Conservation (phyloP, 2,113 vertebrate genomes). For the Bos javanicus region DNA sequence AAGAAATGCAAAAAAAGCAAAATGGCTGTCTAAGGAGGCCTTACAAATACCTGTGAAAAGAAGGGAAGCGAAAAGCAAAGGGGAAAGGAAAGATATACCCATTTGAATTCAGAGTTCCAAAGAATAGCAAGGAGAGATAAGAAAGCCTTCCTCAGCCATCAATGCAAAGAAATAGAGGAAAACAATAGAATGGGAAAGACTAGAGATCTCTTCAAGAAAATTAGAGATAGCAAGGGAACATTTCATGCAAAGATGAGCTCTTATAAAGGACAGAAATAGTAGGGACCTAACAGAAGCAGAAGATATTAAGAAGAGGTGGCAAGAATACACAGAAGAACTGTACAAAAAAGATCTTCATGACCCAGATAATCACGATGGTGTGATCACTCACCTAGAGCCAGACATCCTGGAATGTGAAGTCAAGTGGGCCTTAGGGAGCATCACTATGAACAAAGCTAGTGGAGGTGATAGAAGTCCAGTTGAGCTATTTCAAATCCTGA, state of each 20-base stretch:
- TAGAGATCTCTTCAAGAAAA: not conserved
- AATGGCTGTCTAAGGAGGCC: not conserved
- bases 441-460: not conserved
- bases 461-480: not conserved
- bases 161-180: not conserved
- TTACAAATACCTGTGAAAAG: not conserved
- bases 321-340: not conserved
- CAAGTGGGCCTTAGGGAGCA: not conserved
- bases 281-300: not conserved
- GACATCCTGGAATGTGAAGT: not conserved
- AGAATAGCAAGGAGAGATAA: not conserved
- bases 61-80: not conserved
- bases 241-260: not conserved
- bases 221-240: not conserved
- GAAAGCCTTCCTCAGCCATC: not conserved
- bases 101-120: not conserved
- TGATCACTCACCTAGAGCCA: not conserved
- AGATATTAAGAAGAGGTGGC: not conserved
- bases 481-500: not conserved
- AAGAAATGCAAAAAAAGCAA: not conserved
- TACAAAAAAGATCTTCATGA: not conserved
- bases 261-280: not conserved
- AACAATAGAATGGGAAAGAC: not conserved
- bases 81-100: not conserved
- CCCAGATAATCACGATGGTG: not conserved